Base-by-base conservation (phyloP, 2,797 vertebrate species). In the Typhlichthys eigenmanni region DNA sequence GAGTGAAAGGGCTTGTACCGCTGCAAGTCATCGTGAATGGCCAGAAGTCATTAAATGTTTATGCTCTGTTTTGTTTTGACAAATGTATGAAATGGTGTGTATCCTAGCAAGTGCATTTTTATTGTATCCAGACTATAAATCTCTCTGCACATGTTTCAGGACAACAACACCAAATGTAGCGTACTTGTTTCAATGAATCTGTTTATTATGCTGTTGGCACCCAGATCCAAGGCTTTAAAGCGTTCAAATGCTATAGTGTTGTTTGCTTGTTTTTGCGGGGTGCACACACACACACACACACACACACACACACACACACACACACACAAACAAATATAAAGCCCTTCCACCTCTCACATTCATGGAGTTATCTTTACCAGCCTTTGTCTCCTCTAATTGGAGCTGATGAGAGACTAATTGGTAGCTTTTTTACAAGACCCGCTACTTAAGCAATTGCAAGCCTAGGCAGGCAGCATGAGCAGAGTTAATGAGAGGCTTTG, bases 361-460 rank as follows among this genome's bases (percentile, higher is more conserved):
- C 93, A 92, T 92, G 84, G 90, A 96, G 94, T 96, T 98, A 97
- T 97, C 96, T 96, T 95, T 96, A 95, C 94, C 94, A 81, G 92
- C 92, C 89, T 98, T 98, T 98, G 96, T 98, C 95, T 96, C 91
- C 92, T 86, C 95, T 98, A 98, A 98, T 99, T 98, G 96, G 94
- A 96, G 94, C 94, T 98, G 97, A 99, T 98, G 96, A 98, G 95
- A 92, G 93, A 95, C 96, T 98, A 98, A 99, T 98, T 99, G 96
- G 95, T 95, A 92, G 93, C 92, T 94, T 95, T 83, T 92, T 94
- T 92, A 92, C 92, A 88, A 93, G 92, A 88, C 88, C 89, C 86
- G 85, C 90, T 91, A 90, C 95, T 97, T 95, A 94, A 96, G 94
- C 91, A 80, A 87, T 89, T 87, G 92, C 90, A 91, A 95, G 90